These are phyloP conservation scores for Platichthys flesus DNA, from an alignment of 2,113 vertebrate genomes.

Conservation along the genomic window DNA sequence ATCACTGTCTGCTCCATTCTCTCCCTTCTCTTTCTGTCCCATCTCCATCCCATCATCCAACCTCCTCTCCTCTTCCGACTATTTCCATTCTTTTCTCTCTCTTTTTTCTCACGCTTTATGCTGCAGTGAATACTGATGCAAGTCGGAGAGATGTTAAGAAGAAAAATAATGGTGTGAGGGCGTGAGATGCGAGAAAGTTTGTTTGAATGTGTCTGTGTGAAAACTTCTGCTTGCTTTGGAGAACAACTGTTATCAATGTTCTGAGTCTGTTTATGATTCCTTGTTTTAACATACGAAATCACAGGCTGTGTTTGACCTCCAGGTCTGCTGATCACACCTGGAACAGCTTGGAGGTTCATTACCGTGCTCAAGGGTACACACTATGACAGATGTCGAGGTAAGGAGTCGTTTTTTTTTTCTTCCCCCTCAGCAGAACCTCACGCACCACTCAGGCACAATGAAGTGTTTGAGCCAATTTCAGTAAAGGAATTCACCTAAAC, in stretches of 20 bases:
- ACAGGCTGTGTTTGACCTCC: neutral
- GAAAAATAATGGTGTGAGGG: neutral
- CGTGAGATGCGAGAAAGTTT: neutral
- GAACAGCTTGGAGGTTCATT: neutral
- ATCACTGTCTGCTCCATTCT: slow-evolving; percentile 5
- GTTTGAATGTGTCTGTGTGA: neutral
- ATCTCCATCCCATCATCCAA: slow-evolving; percentile 7
- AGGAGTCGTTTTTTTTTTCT: neutral
- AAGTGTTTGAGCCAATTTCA: slow-evolving; percentile 55
- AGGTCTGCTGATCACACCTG: neutral
- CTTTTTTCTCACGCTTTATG: slow-evolving; percentile 16
- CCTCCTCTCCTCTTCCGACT: slow-evolving; percentile 7
- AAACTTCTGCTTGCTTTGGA: neutral
- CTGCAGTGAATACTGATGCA: slow-evolving; percentile 32
- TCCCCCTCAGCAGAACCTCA: neutral
- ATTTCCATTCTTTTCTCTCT: slow-evolving; percentile 15
- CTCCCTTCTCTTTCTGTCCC: slow-evolving; percentile 5
- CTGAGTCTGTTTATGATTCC: neutral
- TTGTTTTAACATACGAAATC: neutral
- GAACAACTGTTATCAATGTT: neutral
- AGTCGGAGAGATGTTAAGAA: neutral
- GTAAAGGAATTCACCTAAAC: slow-evolving; percentile 55
- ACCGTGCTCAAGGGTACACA: slow-evolving; percentile 1
- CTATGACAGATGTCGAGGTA: slow-evolving; percentile 15
- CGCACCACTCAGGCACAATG: slow-evolving; percentile 14